Conservation (phyloP, 2,113 vertebrate species). For the Malurus alboscapulatus region DNA sequence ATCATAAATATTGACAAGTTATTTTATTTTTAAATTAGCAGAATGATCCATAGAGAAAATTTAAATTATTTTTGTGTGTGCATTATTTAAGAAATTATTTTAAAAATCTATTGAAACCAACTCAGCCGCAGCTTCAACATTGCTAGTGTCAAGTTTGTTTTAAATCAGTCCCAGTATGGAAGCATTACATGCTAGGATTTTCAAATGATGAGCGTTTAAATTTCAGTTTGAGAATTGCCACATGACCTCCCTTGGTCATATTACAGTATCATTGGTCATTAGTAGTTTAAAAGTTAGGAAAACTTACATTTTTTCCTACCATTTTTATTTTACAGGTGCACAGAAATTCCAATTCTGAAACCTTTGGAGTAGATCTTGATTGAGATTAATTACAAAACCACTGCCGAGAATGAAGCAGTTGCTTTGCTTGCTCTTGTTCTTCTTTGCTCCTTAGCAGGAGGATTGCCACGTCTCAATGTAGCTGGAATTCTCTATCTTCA, state of each 20-base stretch:
- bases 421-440: neutral
- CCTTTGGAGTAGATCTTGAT: neutral
- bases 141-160: neutral
- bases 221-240: neutral
- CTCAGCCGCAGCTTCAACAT: neutral
- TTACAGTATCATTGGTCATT: neutral
- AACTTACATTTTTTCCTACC: neutral
- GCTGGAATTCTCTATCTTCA: neutral
- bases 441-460: neutral
- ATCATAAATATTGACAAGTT: constrained; percentile 30
- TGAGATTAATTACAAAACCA: neutral
- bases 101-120: neutral
- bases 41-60: neutral
- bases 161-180: neutral
- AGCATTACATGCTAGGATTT: neutral
- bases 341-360: neutral
- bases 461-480: neutral
- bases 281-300: neutral
- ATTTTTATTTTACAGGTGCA: neutral
- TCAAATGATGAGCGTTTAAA: neutral
- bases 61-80: neutral
- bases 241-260: neutral
- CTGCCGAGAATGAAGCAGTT: neutral
- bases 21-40: neutral
- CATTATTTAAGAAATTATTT: constrained; percentile 23